Evolutionary conservation across 1,140 invertebrate genomes (phyloP).

Genomic region (Thaumatotibia leucotreta): DNA sequence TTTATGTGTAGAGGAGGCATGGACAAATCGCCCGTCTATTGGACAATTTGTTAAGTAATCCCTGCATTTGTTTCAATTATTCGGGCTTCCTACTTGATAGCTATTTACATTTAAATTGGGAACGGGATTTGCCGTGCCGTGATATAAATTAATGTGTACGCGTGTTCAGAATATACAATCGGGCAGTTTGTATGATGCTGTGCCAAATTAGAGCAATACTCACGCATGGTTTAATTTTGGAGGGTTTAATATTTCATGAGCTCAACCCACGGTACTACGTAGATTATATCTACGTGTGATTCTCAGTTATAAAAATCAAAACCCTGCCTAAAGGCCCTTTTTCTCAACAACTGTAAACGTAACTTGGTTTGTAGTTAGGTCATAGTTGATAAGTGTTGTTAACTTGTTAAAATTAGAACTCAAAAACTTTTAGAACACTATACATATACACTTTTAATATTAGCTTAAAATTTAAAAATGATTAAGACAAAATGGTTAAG

Average conservation of each 20-base stretch:
- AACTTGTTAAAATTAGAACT: too few species aligned
- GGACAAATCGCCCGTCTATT: slow-evolving; percentile 72
- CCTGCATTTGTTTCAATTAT: slow-evolving; percentile 75
- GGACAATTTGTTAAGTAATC: slow-evolving; percentile 74
- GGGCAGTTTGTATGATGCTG: slow-evolving; percentile 25
- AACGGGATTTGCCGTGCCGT: slow-evolving; percentile 39
- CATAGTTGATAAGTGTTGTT: too few species aligned
- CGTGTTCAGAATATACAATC: slow-evolving; percentile 51
- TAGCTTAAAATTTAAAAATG: too few species aligned
- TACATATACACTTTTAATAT: too few species aligned
- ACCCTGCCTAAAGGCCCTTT: too few species aligned
- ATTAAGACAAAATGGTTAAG: too few species aligned
- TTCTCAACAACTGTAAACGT: too few species aligned
- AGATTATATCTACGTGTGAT: too few species aligned
- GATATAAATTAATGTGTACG: slow-evolving; percentile 18
- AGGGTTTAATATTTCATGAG: slow-evolving; percentile 22
- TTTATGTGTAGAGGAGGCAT: slow-evolving; percentile 40
- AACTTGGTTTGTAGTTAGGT: too few species aligned
- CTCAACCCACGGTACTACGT: background rate
- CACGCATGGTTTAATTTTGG: background rate
- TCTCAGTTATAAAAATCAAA: too few species aligned
- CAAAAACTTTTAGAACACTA: too few species aligned
- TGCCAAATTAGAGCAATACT: slow-evolving; percentile 4
- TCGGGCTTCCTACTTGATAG: slow-evolving; percentile 54
- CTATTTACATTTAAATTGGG: slow-evolving; percentile 58